A percentile compares a stretch with the other conserved stretches of the same genome.
Evolutionary conservation across 2,888 invertebrate species (phyloP).

Genomic region (Eilema griseolum): DNA sequence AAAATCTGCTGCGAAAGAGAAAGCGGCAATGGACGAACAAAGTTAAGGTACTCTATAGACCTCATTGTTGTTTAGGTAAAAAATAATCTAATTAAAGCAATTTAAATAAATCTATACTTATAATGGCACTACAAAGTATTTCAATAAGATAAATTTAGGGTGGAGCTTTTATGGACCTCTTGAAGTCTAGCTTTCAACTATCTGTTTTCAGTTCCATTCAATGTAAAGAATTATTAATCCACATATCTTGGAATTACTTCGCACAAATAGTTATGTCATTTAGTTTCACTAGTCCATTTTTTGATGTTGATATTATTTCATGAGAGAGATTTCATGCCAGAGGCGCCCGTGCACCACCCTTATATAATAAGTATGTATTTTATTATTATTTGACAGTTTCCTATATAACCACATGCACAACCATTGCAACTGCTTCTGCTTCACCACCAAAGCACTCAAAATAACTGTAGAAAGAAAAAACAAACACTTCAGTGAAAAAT

Average conservation of each 20-base stretch:
- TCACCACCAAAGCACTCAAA: neutral
- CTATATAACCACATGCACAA: neutral
- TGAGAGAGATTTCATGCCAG: too few species aligned
- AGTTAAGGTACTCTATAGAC: neutral
- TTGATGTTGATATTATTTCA: too few species aligned
- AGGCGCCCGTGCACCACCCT: neutral
- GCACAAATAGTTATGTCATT: too few species aligned
- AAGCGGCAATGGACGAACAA: slow-evolving; percentile 20
- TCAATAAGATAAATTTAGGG: too few species aligned
- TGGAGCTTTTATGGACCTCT: too few species aligned
- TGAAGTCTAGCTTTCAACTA: too few species aligned
- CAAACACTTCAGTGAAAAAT: slow-evolving; percentile 7
- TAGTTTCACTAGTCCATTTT: too few species aligned
- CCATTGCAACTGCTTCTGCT: neutral
- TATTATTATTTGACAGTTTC: neutral
- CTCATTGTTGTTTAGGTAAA: neutral
- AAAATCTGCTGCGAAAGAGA: slow-evolving; percentile 35
- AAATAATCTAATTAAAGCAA: neutral
- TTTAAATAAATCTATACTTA: neutral
- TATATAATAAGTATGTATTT: neutral
- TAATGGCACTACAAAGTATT: too few species aligned
- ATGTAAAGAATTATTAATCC: too few species aligned
- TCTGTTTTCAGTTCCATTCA: too few species aligned
- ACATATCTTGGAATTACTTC: too few species aligned
- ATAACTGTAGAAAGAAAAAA: neutral